Base-by-base conservation (phyloP, 2,888 invertebrate genomes). In the Lithophane leautieri region DNA sequence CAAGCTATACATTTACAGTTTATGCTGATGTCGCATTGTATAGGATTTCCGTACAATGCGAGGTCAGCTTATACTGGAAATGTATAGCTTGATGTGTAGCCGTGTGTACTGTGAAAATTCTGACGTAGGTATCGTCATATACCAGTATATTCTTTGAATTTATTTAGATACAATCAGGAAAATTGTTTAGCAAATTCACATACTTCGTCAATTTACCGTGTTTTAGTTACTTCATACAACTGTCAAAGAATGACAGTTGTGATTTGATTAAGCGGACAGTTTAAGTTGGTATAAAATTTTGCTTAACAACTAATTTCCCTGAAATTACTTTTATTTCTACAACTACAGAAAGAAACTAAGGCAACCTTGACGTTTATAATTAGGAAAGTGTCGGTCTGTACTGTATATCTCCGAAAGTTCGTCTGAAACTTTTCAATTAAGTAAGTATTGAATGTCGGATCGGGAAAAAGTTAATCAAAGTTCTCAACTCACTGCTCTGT, bases 401-500 rank as follows among this genome's bases (percentile, higher is more conserved):
- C 70, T 74, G 84, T 87, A 79, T 84, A 67, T 78, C 62, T 71
- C 9, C 75, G 83, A 86, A 89, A 84, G 87, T 88, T 90, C 87
- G 86, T 89, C 89, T 89, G 81, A 89, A 93, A 87, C 90, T 92
- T 93, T 93, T 91, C 92, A 92, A 92, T 93, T 92, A 92, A 90
- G 88, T 89, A 90, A 78, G 89, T 91, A 91, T 92, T 89, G 89
- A 90, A 91, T 89, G 87, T 90, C 84, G 87, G 85, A 90, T 89
- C 86, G 78, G 81, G 88, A 88, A 84, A 91, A 92, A 91, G 91
- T 92, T 92, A 91, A 92, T 91, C 85, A 88, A 90, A 91, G 88
- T 88, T 85, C 73, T 47, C 47, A 89, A 90, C 85, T 91, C 80
- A 74, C 69, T 83, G 78, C 78, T 87, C 87, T 86, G 88, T 87